These are phyloP conservation scores for Ranitomeya imitator DNA, from an alignment of 2,113 vertebrate genomes.

Conservation along the genomic window DNA sequence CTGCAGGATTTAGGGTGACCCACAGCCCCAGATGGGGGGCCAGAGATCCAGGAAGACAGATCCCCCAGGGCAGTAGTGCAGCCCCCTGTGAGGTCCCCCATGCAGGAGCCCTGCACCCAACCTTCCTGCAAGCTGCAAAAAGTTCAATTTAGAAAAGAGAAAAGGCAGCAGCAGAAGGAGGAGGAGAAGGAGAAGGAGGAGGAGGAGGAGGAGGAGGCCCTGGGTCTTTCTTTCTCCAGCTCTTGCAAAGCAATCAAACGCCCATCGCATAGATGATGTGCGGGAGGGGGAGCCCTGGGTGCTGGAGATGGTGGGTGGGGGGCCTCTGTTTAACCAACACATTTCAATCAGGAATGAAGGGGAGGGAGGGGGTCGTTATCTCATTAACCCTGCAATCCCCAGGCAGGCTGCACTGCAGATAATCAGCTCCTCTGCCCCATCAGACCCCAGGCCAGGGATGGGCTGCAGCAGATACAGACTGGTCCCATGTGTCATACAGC, in stretches of 20 bases:
- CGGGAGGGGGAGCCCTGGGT: slow-evolving; percentile 6
- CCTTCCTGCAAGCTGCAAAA: slow-evolving; percentile 45
- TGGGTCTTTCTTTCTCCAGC: slow-evolving; percentile 52
- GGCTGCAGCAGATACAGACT: too few species aligned
- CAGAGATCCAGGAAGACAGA: neutral
- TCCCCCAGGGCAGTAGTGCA: slow-evolving; percentile 33
- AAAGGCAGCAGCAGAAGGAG: neutral
- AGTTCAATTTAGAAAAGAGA: slow-evolving; percentile 39
- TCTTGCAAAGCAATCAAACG: slow-evolving; percentile 44
- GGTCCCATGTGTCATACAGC: too few species aligned
- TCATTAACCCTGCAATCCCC: neutral
- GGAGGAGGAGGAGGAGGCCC: neutral
- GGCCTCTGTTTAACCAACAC: slow-evolving; percentile 51
- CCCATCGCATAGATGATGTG: slow-evolving; percentile 43
- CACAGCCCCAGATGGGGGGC: neutral
- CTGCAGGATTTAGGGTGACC: slow-evolving; percentile 7
- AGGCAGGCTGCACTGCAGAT: neutral
- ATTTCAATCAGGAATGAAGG: slow-evolving; percentile 31
- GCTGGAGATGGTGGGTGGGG: slow-evolving; percentile 29
- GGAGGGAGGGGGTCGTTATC: neutral
- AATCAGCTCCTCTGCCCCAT: too few species aligned
- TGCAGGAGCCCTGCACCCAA: slow-evolving; percentile 37
- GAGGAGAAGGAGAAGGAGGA: neutral
- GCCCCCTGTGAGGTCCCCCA: slow-evolving; percentile 29
- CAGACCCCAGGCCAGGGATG: too few species aligned